phyloP scores from a whole-genome alignment of 1,140 invertebrate species.

The Saccostrea echinata region DNA sequence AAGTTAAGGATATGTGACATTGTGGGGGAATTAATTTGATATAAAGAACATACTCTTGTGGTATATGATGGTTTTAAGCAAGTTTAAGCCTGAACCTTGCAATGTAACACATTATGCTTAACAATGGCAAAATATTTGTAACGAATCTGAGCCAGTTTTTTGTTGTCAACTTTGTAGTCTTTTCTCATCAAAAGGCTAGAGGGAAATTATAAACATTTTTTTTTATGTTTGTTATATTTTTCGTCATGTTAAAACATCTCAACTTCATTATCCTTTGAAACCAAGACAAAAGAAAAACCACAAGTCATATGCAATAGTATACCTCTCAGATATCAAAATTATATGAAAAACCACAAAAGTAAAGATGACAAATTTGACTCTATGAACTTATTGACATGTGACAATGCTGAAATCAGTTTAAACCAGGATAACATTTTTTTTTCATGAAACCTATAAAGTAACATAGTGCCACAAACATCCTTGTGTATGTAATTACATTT shows the following conservation, averaged over 20 bases:
- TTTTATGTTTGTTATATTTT: neutral
- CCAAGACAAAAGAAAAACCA: neutral
- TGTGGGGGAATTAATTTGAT: slow-evolving; percentile 5
- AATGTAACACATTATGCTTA: neutral
- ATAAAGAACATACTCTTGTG: neutral
- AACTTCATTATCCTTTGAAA: neutral
- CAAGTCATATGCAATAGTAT: neutral
- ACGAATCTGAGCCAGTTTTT: neutral
- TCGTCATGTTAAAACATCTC: slow-evolving; percentile 7
- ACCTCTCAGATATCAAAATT: slow-evolving; percentile 1
- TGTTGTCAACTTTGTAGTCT: neutral
- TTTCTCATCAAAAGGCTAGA: neutral
- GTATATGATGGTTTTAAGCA: slow-evolving; percentile 6
- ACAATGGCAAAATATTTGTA: slow-evolving; percentile 7
- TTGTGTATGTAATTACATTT: slow-evolving; percentile 1
- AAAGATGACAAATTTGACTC: neutral
- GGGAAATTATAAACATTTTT: slow-evolving; percentile 6
- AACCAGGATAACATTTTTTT: slow-evolving; percentile 1
- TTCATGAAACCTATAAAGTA: slow-evolving; percentile 21
- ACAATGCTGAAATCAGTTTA: neutral
- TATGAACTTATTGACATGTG: neutral
- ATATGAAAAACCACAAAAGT: neutral
- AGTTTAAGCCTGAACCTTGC: neutral
- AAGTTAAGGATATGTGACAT: slow-evolving; percentile 17
- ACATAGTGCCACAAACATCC: slow-evolving; percentile 11